These are phyloP conservation scores for Caenorhabditis sinica DNA, from an alignment of 2,888 invertebrate species.

Conservation along the genomic window DNA sequence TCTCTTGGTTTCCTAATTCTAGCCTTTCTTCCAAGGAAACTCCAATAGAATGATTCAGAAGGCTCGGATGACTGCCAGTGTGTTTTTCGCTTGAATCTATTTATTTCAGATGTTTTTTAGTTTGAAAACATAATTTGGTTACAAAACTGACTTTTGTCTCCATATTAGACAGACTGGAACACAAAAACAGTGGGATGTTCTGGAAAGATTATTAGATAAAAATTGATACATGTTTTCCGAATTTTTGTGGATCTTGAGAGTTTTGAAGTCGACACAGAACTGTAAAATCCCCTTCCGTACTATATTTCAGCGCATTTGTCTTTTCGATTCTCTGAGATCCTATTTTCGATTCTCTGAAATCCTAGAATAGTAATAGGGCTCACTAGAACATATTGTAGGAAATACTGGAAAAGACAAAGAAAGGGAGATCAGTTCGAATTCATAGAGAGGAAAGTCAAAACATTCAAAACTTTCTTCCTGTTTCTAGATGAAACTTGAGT, in stretches of 20 bases:
- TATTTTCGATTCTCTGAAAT: no score
- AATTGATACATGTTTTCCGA: background rate
- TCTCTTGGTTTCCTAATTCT: slow-evolving; percentile 38
- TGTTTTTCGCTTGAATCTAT: slow-evolving; percentile 18
- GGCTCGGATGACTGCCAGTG: slow-evolving; percentile 20
- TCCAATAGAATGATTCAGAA: slow-evolving; percentile 40
- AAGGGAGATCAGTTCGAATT: no score
- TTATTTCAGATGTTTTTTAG: slow-evolving; percentile 31
- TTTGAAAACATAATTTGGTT: slow-evolving; percentile 34
- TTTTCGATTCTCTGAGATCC: no score
- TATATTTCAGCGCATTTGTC: no score
- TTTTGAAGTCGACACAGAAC: background rate
- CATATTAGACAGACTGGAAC: background rate
- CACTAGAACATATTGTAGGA: no score
- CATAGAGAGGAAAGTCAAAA: no score
- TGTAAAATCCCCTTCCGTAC: background rate
- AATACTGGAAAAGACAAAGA: no score
- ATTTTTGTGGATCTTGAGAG: background rate
- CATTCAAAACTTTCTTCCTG: no score
- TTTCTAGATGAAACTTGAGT: no score
- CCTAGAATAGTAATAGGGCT: no score
- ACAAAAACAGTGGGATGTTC: background rate
- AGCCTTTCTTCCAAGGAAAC: slow-evolving; percentile 26
- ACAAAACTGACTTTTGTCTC: slow-evolving; percentile 24
- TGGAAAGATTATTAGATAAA: slow-evolving; percentile 15